These are phyloP conservation scores for Pristionchus pacificus DNA, from an alignment of 1,140 invertebrate species.

Conservation along the genomic window DNA sequence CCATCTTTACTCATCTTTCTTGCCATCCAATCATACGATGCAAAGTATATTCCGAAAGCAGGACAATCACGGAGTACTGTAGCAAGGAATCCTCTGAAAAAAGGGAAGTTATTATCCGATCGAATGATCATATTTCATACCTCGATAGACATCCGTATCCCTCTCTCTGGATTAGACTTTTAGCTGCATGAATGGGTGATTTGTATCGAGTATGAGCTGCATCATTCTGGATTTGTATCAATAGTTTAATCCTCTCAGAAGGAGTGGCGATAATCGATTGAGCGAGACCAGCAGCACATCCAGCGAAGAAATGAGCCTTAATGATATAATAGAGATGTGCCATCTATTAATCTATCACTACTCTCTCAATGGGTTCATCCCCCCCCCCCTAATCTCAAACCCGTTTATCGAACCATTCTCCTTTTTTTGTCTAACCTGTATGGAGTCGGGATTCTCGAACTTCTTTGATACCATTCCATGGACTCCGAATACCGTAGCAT, in stretches of 20 bases:
- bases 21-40: constrained; percentile 70
- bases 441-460: constrained; percentile 57
- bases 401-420: constrained; percentile 12
- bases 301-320: constrained; percentile 69
- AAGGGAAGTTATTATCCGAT: constrained; percentile 9
- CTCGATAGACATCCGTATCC: constrained; percentile 62
- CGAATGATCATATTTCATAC: not conserved
- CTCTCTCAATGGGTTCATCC: not conserved
- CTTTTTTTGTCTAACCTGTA: constrained; percentile 9
- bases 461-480: constrained; percentile 73
- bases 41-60: constrained; percentile 70
- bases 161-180: constrained; percentile 63
- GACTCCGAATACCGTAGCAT: constrained; percentile 84
- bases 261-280: constrained; percentile 78
- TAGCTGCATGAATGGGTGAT: constrained; percentile 68
- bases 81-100: constrained; percentile 72
- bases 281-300: constrained; percentile 67
- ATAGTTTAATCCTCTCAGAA: constrained; percentile 80
- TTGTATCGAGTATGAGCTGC: constrained; percentile 52
- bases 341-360: too few species aligned
- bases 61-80: constrained; percentile 72
- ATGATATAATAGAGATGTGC: too few species aligned
- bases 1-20: constrained; percentile 47
- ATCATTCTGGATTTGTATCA: constrained; percentile 68
- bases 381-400: not conserved